A percentile compares a stretch with the other conserved stretches of the same genome.
phyloP scores from a whole-genome alignment of 2,888 invertebrate species.

The Acleris laterana region DNA sequence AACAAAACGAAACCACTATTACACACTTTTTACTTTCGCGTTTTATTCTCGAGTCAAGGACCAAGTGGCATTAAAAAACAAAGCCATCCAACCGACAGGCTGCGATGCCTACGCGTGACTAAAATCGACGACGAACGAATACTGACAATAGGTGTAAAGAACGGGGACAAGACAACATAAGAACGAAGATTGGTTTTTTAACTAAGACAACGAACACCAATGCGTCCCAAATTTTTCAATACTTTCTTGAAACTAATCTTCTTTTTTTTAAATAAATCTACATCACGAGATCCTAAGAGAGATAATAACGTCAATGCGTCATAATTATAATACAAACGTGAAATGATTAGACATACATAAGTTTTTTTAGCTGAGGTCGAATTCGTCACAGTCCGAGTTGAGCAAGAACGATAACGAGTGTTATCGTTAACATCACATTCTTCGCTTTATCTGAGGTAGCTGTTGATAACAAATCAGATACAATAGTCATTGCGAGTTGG shows the following conservation, averaged over 20 bases:
- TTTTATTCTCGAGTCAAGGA: slow-evolving; percentile 32
- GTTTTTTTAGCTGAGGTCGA: slow-evolving; percentile 3
- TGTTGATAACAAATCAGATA: slow-evolving; percentile 32
- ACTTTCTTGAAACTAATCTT: too few species aligned
- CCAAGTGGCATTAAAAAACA: slow-evolving; percentile 47
- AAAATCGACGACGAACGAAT: slow-evolving; percentile 60
- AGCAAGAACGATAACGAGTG: slow-evolving; percentile 50
- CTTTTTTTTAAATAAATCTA: background rate
- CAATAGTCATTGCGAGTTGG: slow-evolving; percentile 1
- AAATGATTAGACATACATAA: background rate
- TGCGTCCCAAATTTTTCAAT: slow-evolving; percentile 33
- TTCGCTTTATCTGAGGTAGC: slow-evolving; percentile 33
- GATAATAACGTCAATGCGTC: background rate
- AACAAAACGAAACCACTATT: slow-evolving; percentile 20
- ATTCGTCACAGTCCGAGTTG: slow-evolving; percentile 31
- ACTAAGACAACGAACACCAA: slow-evolving; percentile 37
- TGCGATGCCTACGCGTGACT: slow-evolving; percentile 73
- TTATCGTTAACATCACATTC: slow-evolving; percentile 53
- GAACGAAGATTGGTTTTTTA: slow-evolving; percentile 50
- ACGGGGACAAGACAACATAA: slow-evolving; percentile 54
- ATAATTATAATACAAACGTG: slow-evolving; percentile 10
- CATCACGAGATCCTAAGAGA: background rate
- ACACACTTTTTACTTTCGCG: slow-evolving; percentile 21
- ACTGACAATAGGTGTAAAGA: slow-evolving; percentile 57
- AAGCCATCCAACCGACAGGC: slow-evolving; percentile 65